phyloP scores from a whole-genome alignment of 2,113 vertebrate species.

The Irena cyanogastra region DNA sequence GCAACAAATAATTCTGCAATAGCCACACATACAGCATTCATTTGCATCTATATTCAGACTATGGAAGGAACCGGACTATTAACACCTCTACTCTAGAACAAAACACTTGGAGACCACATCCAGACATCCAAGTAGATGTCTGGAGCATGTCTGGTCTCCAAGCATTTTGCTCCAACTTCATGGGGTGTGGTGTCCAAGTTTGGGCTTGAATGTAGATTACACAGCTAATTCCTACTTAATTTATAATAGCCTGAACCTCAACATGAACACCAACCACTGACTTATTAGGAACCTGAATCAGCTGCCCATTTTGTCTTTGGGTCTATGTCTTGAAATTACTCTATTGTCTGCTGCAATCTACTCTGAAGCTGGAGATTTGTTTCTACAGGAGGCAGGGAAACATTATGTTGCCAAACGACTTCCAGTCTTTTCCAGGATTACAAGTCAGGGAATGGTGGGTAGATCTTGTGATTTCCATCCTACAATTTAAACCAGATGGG shows the following conservation, averaged over 20 bases:
- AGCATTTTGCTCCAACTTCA: no score
- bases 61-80: neutral
- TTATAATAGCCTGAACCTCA: neutral
- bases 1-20: neutral
- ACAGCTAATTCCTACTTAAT: neutral
- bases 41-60: neutral
- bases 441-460: constrained; percentile 51
- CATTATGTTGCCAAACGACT: constrained; percentile 50
- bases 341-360: constrained; percentile 59
- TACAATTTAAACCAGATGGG: constrained; percentile 71
- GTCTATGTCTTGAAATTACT: constrained; percentile 21
- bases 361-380: constrained; percentile 47
- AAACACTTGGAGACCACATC: neutral
- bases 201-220: neutral
- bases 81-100: neutral
- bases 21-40: neutral
- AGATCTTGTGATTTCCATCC: constrained; percentile 63
- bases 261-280: neutral
- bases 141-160: no score
- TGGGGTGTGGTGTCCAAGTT: neutral
- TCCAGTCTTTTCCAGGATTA: constrained; percentile 64
- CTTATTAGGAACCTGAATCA: neutral
- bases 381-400: constrained; percentile 56
- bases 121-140: neutral
- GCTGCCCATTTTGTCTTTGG: neutral